Evolutionary conservation across 1,140 invertebrate species (phyloP).

Genomic region (Drosophila hydei): DNA sequence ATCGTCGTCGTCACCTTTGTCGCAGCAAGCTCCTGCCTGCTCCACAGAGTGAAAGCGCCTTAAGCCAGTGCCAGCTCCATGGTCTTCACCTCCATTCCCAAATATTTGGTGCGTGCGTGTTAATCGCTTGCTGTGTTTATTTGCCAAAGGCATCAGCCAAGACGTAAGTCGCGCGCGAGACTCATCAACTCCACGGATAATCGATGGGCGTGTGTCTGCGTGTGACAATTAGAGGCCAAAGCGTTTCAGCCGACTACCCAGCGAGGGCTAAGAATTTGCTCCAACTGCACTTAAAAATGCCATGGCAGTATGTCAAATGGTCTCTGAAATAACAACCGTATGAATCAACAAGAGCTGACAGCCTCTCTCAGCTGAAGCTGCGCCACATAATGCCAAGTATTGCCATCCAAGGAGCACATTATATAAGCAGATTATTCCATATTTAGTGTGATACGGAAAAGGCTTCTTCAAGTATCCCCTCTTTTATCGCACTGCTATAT

Average conservation of each 20-base stretch:
- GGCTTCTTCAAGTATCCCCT: no score
- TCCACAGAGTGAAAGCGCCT: not conserved
- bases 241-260: not conserved
- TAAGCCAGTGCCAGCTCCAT: not conserved
- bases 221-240: slow-evolving; percentile 53
- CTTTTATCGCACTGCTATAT: no score
- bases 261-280: not conserved
- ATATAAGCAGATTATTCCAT: no score
- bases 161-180: not conserved
- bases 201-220: slow-evolving; percentile 58
- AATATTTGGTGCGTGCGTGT: slow-evolving; percentile 52
- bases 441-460: no score
- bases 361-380: no score
- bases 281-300: not conserved
- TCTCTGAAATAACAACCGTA: no score
- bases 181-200: slow-evolving; percentile 42
- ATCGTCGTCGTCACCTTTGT: slow-evolving; percentile 26
- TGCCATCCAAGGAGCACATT: no score
- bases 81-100: not conserved
- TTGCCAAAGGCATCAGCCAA: slow-evolving; percentile 47
- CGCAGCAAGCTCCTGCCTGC: not conserved
- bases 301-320: not conserved
- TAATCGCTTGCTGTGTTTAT: slow-evolving; percentile 74
- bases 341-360: no score
- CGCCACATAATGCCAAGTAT: no score